phyloP scores from a whole-genome alignment of 2,888 invertebrate species.

The Automeris io region DNA sequence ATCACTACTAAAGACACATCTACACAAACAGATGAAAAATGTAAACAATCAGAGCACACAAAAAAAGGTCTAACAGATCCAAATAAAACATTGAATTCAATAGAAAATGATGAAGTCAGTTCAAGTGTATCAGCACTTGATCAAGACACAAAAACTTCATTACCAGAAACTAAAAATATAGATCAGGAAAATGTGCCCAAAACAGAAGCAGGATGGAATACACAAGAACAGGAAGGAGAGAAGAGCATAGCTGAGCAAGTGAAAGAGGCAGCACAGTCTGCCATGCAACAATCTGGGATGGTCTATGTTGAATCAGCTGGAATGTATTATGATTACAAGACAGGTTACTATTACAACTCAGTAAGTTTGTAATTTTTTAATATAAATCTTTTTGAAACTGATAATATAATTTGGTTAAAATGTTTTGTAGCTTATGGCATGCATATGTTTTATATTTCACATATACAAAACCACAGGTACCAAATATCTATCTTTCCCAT shows the following conservation, averaged over 20 bases:
- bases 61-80: background rate
- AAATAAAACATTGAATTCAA: background rate
- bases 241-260: conserved; percentile 85
- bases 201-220: conserved; percentile 26
- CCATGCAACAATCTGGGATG: conserved; percentile 85
- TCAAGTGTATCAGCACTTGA: conserved; percentile 1
- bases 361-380: conserved; percentile 68
- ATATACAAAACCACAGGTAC: too few relatives aligned
- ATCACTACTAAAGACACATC: conserved; percentile 10
- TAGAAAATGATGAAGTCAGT: conserved; percentile 4
- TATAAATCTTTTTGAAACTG: too few relatives aligned
- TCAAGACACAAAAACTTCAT: conserved; percentile 13
- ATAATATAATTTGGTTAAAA: too few relatives aligned
- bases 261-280: conserved; percentile 85
- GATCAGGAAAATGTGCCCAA: conserved; percentile 10
- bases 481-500: too few relatives aligned
- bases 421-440: too few relatives aligned
- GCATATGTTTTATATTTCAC: too few relatives aligned
- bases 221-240: conserved; percentile 29
- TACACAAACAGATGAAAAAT: conserved; percentile 13
- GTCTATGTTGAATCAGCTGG: conserved; percentile 92
- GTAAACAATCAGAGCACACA: background rate
- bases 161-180: conserved; percentile 27
- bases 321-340: conserved; percentile 91
- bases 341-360: conserved; percentile 94